phyloP scores from a whole-genome alignment of 2,113 vertebrate genomes.

The Cottus gobio region DNA sequence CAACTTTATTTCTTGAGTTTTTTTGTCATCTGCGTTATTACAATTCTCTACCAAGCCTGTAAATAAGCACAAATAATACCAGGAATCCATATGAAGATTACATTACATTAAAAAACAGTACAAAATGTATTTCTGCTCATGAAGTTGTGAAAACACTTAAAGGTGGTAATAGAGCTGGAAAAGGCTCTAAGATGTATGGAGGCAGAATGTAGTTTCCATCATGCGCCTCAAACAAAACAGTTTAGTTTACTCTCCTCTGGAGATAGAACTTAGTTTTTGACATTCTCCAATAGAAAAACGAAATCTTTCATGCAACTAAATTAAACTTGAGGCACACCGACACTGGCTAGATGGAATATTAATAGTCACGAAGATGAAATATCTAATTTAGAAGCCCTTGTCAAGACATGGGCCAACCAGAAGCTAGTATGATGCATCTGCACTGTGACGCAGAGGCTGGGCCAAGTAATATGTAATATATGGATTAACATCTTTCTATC shows the following conservation, averaged over 20 bases:
- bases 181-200: slow-evolving; percentile 8
- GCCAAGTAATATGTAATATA: slow-evolving; percentile 62
- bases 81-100: not conserved
- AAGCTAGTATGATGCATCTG: slow-evolving; percentile 66
- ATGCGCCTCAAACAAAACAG: not conserved
- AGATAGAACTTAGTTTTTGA: slow-evolving; percentile 28
- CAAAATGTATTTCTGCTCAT: not conserved
- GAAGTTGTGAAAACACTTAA: not conserved
- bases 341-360: slow-evolving; percentile 43
- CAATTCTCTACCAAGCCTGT: not conserved
- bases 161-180: not conserved
- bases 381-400: slow-evolving; percentile 67
- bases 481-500: slow-evolving; percentile 71
- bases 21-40: not conserved
- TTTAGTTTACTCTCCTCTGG: slow-evolving; percentile 22
- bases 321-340: slow-evolving; percentile 42
- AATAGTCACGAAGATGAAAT: slow-evolving; percentile 57
- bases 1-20: not conserved
- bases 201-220: not conserved
- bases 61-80: not conserved
- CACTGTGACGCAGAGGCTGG: slow-evolving; percentile 24
- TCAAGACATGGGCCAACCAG: slow-evolving; percentile 63
- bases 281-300: not conserved
- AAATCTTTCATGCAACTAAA: slow-evolving; percentile 36
- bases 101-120: not conserved